phyloP scores from a whole-genome alignment of 1,140 invertebrate genomes.

The Pectinophora gossypiella region DNA sequence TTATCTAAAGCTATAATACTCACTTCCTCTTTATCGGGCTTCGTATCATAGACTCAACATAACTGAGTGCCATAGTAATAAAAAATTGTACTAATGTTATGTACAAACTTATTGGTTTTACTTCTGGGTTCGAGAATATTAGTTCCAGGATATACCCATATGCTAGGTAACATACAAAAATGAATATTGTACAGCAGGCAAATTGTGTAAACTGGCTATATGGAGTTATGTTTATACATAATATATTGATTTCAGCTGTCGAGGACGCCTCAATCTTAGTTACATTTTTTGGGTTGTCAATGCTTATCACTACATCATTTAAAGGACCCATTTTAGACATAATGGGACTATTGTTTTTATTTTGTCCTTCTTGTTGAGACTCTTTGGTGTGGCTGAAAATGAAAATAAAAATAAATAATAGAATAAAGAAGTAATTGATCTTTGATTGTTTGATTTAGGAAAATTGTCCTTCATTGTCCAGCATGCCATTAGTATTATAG shows the following conservation, averaged over 20 bases:
- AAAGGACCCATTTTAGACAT: too few species aligned
- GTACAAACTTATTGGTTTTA: slow-evolving; percentile 94
- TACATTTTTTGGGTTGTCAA: slow-evolving; percentile 17
- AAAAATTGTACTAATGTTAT: slow-evolving; percentile 94
- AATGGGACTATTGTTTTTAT: too few species aligned
- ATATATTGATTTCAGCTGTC: slow-evolving; percentile 76
- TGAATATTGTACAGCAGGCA: slow-evolving; percentile 83
- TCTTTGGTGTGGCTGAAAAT: too few species aligned
- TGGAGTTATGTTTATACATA: slow-evolving; percentile 85
- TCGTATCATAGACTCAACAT: slow-evolving; percentile 83
- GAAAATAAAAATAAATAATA: too few species aligned
- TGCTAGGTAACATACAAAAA: slow-evolving; percentile 91
- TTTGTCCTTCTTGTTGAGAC: too few species aligned
- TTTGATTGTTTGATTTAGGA: too few species aligned
- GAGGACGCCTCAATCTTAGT: not conserved
- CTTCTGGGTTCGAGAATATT: slow-evolving; percentile 92
- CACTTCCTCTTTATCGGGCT: slow-evolving; percentile 82
- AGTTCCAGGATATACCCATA: slow-evolving; percentile 96
- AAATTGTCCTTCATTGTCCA: too few species aligned
- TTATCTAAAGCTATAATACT: too few species aligned
- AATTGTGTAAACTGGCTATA: slow-evolving; percentile 84
- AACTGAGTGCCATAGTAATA: slow-evolving; percentile 89
- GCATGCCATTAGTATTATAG: too few species aligned
- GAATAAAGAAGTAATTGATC: too few species aligned
- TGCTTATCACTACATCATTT: slow-evolving; percentile 53